These are phyloP conservation scores for Cephus pulcher DNA, from an alignment of 2,888 invertebrate species.

Conservation along the genomic window DNA sequence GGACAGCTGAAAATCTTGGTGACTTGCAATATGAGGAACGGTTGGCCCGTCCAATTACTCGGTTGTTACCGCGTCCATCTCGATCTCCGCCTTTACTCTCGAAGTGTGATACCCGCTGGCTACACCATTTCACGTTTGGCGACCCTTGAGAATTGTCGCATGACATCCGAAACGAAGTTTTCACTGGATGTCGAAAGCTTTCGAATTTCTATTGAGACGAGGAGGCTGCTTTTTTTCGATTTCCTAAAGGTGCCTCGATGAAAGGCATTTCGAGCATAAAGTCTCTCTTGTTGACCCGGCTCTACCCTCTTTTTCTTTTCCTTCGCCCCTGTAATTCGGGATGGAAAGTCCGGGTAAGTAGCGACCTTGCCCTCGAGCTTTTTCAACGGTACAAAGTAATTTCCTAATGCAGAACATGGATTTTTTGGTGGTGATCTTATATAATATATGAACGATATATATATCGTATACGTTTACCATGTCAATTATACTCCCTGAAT, in stretches of 20 bases:
- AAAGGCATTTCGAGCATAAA: not conserved
- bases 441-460: not conserved
- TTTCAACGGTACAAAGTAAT: not conserved
- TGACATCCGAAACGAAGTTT: not conserved
- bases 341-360: not conserved
- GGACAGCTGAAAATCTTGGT: slow-evolving; percentile 11
- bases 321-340: not conserved
- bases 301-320: not conserved
- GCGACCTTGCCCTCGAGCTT: not conserved
- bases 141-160: not conserved
- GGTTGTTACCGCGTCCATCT: not conserved
- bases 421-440: not conserved
- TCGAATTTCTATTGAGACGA: not conserved
- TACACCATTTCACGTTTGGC: not conserved
- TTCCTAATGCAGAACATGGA: not conserved
- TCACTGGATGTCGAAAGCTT: not conserved
- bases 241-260: not conserved
- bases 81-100: not conserved
- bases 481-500: no score
- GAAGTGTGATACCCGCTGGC: not conserved
- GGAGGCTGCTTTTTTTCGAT: not conserved
- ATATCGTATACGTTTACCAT: not conserved
- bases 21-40: not conserved
- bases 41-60: not conserved
- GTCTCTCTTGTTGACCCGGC: not conserved